Evolutionary conservation across 2,113 vertebrate species (phyloP).

Genomic region (Coturnix japonica): DNA sequence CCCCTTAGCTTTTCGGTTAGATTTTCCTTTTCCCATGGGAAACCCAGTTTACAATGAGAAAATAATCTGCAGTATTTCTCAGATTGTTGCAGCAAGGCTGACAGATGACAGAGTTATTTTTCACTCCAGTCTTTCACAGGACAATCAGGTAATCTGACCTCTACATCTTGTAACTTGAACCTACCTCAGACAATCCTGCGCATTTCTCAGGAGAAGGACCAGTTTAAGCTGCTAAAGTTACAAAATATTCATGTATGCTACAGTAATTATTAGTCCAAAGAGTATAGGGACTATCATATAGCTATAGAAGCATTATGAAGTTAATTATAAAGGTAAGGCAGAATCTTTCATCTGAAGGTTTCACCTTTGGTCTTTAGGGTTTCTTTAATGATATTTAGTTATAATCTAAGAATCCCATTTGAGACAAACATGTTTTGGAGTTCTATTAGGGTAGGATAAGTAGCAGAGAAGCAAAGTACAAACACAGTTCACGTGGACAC

Average conservation of each 20-base stretch:
- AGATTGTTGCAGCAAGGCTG: not conserved
- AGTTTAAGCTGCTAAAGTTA: not conserved
- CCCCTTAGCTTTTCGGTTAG: not conserved
- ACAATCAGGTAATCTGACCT: not conserved
- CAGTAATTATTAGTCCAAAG: not conserved
- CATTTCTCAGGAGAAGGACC: not conserved
- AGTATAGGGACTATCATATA: not conserved
- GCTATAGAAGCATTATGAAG: not conserved
- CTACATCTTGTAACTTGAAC: not conserved
- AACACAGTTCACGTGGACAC: not conserved
- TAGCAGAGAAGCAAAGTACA: not conserved
- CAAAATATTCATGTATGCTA: not conserved
- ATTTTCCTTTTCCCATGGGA: slow-evolving; percentile 58
- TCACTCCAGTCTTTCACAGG: not conserved
- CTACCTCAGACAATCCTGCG: not conserved
- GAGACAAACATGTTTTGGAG: not conserved
- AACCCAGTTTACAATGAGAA: not conserved
- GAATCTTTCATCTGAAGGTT: not conserved
- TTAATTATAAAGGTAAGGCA: not conserved
- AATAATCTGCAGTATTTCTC: not conserved
- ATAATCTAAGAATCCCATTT: not conserved
- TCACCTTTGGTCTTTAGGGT: not conserved
- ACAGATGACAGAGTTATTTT: not conserved
- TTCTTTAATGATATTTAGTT: not conserved
- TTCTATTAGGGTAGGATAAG: not conserved